Evolutionary conservation across 2,797 vertebrate genomes (phyloP).

Genomic region (Tadarida brasiliensis): DNA sequence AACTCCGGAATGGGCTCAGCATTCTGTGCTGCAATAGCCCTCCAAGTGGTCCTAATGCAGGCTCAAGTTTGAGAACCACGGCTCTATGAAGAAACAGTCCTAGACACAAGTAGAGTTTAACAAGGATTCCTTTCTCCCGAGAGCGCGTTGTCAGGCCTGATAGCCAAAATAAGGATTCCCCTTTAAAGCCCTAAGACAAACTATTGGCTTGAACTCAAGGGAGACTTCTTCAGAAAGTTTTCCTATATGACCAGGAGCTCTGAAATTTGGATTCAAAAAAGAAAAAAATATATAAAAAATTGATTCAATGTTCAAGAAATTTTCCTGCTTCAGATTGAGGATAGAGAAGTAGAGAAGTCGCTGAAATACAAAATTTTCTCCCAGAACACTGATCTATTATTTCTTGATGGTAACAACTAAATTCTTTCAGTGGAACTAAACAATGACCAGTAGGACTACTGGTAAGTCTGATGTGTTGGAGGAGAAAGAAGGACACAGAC

Average conservation of each 20-base stretch:
- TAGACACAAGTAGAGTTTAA: neutral
- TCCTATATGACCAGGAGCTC: neutral
- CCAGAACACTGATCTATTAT: neutral
- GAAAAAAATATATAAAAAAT: neutral
- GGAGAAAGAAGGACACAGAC: neutral
- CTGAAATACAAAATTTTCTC: neutral
- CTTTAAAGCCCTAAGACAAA: neutral
- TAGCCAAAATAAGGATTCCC: neutral
- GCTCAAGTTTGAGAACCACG: neutral
- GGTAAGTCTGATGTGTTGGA: neutral
- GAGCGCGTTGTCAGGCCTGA: neutral
- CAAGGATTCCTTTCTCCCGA: neutral
- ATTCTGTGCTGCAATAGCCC: neutral
- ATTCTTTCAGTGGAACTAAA: neutral
- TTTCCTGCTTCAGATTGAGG: neutral
- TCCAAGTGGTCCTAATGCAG: neutral
- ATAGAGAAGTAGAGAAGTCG: neutral
- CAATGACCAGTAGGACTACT: neutral
- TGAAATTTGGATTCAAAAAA: neutral
- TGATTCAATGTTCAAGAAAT: neutral
- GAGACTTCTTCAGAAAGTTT: neutral
- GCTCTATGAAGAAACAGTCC: constrained; percentile 7
- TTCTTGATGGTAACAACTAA: constrained; percentile 11
- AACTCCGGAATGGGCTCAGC: neutral
- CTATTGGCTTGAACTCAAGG: neutral